Conservation (phyloP, 2,888 invertebrate genomes). For the Amaurobius ferox region DNA sequence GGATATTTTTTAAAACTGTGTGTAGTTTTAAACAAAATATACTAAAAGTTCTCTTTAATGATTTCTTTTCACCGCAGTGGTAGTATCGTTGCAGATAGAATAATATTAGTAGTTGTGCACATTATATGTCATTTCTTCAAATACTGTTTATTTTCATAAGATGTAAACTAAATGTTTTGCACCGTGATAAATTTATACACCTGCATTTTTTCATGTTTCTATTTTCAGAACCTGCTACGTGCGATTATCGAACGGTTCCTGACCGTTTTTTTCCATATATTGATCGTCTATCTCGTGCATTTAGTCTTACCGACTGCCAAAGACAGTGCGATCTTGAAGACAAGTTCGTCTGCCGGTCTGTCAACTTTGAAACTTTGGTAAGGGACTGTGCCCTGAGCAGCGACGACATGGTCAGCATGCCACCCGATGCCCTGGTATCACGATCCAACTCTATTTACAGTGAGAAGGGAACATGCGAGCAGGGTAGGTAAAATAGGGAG, state of each 20-base stretch:
- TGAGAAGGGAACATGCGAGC: constrained; percentile 88
- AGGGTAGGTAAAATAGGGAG: constrained; percentile 85
- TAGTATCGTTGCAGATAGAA: too few relatives aligned
- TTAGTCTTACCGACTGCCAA: constrained; percentile 78
- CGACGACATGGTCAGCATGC: constrained; percentile 81
- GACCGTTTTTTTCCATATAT: constrained; percentile 78
- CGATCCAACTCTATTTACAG: constrained; percentile 84
- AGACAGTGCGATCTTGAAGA: constrained; percentile 78
- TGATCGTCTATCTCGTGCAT: constrained; percentile 76
- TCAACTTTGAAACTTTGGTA: constrained; percentile 75
- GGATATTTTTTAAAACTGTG: too few relatives aligned
- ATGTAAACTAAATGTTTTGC: too few relatives aligned
- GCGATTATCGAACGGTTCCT: constrained; percentile 78
- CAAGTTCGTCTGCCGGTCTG: constrained; percentile 78
- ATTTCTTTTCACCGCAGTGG: too few relatives aligned
- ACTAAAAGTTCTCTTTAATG: too few relatives aligned
- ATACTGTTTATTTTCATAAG: too few relatives aligned
- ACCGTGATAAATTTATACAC: too few relatives aligned
- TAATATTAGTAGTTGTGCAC: too few relatives aligned
- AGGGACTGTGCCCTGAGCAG: constrained; percentile 85
- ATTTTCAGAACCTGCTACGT: constrained; percentile 78
- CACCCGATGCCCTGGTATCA: constrained; percentile 81
- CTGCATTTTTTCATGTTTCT: not conserved
- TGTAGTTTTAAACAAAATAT: too few relatives aligned
- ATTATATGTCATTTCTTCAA: too few relatives aligned